These are phyloP conservation scores for Tiliqua scincoides DNA, from an alignment of 2,113 vertebrate genomes.

Conservation along the genomic window DNA sequence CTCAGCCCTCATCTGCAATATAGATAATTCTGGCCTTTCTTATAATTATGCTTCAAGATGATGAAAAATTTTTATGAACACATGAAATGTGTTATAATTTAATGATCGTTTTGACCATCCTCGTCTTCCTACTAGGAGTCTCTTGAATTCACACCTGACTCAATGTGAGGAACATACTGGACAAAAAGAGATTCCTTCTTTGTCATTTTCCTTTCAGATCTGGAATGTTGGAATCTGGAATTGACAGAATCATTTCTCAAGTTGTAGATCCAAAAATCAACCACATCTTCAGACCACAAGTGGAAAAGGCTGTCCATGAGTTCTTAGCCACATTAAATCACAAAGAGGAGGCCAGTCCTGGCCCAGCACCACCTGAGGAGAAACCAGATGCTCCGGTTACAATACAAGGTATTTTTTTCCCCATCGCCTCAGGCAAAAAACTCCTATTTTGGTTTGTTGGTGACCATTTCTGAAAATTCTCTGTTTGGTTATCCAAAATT, in stretches of 20 bases:
- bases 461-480: neutral
- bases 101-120: neutral
- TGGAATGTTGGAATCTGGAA: conserved; percentile 97
- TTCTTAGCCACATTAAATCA: conserved; percentile 92
- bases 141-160: neutral
- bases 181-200: neutral
- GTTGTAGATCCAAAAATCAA: conserved; percentile 99
- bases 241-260: conserved; percentile 98
- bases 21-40: neutral
- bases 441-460: neutral
- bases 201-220: conserved; percentile 83
- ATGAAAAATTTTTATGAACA: neutral
- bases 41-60: neutral
- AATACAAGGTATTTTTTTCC: conserved; percentile 78
- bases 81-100: neutral
- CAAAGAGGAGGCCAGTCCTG: conserved; percentile 78
- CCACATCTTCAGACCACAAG: conserved; percentile 95
- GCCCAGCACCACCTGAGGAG: conserved; percentile 71
- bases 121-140: neutral
- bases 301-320: conserved; percentile 93
- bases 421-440: conserved; percentile 16
- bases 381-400: conserved; percentile 76
- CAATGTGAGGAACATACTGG: neutral
- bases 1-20: neutral
- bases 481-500: neutral